Percentiles rank a stretch among this genome's conserved stretches.
Evolutionary conservation across 2,797 vertebrate genomes (phyloP).

Genomic region (Hipposideros larvatus): DNA sequence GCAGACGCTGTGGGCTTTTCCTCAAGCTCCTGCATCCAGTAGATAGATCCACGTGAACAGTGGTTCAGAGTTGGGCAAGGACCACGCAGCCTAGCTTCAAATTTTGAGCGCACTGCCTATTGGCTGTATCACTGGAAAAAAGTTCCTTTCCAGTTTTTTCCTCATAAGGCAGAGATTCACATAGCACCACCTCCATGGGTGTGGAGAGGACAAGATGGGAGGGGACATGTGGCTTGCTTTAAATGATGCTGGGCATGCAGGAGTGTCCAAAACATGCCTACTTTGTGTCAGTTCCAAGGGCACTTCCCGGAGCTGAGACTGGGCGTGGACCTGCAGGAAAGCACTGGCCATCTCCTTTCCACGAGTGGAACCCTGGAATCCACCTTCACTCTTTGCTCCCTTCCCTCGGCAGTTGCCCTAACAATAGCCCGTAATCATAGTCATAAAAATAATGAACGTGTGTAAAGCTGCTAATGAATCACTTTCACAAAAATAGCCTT

Average conservation of each 20-base stretch:
- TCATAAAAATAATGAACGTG: background rate
- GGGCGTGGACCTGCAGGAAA: background rate
- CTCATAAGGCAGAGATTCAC: background rate
- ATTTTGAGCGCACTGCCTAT: background rate
- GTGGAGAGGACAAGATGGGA: background rate
- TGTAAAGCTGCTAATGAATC: background rate
- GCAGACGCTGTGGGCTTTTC: background rate
- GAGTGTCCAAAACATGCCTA: rapidly evolving
- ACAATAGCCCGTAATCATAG: background rate
- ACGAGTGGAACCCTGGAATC: background rate
- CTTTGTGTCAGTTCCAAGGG: background rate
- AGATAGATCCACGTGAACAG: no score
- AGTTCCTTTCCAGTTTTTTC: background rate
- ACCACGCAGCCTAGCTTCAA: background rate
- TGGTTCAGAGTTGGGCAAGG: background rate
- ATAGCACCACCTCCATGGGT: rapidly evolving
- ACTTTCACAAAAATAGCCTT: background rate
- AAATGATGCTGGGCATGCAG: rapidly evolving
- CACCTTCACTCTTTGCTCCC: background rate
- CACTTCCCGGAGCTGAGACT: background rate
- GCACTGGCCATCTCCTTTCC: background rate
- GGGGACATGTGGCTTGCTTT: background rate
- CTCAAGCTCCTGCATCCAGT: rapidly evolving
- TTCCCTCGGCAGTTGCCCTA: background rate
- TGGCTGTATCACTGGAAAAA: rapidly evolving